phyloP scores from a whole-genome alignment of 2,113 vertebrate species.

The Phalacrocorax pelagicus region DNA sequence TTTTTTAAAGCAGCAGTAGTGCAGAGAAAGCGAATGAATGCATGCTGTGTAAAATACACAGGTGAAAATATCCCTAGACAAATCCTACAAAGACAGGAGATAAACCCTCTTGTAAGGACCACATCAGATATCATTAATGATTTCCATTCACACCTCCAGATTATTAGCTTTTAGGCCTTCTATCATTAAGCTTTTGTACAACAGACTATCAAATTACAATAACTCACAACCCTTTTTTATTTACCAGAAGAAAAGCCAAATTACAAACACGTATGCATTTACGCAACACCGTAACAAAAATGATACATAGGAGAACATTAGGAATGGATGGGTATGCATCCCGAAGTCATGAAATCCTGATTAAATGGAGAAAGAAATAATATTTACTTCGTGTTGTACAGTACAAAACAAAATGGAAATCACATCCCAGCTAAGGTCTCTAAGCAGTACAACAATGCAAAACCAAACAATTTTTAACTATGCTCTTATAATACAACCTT shows the following conservation, averaged over 20 bases:
- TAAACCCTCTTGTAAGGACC: neutral
- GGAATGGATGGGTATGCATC: neutral
- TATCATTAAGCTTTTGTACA: neutral
- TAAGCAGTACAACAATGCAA: neutral
- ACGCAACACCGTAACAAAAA: neutral
- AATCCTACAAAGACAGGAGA: neutral
- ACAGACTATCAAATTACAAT: neutral
- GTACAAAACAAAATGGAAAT: neutral
- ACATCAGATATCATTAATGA: neutral
- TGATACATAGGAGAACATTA: neutral
- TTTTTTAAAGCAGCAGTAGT: neutral
- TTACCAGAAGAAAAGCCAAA: neutral
- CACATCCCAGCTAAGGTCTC: neutral
- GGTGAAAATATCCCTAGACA: neutral
- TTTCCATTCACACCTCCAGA: neutral
- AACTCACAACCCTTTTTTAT: neutral
- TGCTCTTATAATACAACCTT: neutral
- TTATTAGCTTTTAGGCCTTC: neutral
- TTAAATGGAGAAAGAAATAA: neutral
- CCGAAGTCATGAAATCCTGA: neutral
- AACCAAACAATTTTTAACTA: neutral
- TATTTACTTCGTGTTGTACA: neutral
- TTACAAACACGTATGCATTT: fast-evolving
- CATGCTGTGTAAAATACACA: neutral
- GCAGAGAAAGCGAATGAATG: neutral